Conservation (phyloP, 2,888 invertebrate genomes). For the Ethmia dodecea region DNA sequence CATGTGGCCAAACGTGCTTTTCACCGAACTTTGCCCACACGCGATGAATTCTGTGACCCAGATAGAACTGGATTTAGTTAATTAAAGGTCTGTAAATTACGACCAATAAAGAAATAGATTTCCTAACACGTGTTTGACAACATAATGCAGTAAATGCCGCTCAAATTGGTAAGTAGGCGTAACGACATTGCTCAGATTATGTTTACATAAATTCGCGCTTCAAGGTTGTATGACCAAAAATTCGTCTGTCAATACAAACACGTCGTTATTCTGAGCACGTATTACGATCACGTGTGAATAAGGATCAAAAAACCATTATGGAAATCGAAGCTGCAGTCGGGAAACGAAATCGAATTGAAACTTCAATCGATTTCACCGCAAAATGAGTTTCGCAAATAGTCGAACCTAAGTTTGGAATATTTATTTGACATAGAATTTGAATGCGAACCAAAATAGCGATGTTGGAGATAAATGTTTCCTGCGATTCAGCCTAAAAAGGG, state of each 20-base stretch:
- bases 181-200: slow-evolving; percentile 16
- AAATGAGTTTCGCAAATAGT: slow-evolving; percentile 1
- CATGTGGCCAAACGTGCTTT: slow-evolving; percentile 38
- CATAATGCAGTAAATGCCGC: slow-evolving; percentile 3
- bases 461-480: too few species aligned
- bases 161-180: slow-evolving; percentile 19
- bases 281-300: too few species aligned
- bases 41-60: slow-evolving; percentile 30
- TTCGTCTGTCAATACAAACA: not conserved
- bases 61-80: slow-evolving; percentile 13
- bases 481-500: too few species aligned
- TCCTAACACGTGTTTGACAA: too few species aligned
- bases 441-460: too few species aligned
- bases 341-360: slow-evolving; percentile 23
- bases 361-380: slow-evolving; percentile 10
- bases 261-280: not conserved
- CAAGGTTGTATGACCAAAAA: slow-evolving; percentile 8
- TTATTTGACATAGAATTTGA: too few species aligned
- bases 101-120: slow-evolving; percentile 5
- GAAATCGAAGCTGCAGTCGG: slow-evolving; percentile 20
- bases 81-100: not conserved
- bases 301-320: slow-evolving; percentile 40
- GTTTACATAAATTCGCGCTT: slow-evolving; percentile 11
- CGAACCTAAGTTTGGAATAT: too few species aligned
- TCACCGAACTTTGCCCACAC: slow-evolving; percentile 34